These are phyloP conservation scores for Temnothorax unifasciatus DNA, from an alignment of 2,888 invertebrate genomes.

Conservation along the genomic window DNA sequence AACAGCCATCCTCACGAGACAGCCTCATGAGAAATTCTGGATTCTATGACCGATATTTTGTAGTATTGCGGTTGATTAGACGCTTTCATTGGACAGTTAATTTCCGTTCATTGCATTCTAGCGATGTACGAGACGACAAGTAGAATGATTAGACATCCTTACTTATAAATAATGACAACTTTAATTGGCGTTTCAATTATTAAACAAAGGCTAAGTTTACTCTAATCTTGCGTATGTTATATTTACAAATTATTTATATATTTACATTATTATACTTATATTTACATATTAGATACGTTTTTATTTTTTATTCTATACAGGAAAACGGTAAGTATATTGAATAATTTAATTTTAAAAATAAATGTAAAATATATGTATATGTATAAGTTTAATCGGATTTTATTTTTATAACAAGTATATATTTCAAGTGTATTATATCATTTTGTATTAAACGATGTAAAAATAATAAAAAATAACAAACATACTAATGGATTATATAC, in stretches of 20 bases:
- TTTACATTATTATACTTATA: not conserved
- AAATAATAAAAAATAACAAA: not conserved
- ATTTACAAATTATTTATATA: not conserved
- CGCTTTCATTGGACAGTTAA: slow-evolving; percentile 19
- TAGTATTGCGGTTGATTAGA: not conserved
- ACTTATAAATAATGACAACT: not conserved
- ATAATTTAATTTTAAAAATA: not conserved
- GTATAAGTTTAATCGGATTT: too few species aligned
- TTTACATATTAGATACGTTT: not conserved
- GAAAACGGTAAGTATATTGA: not conserved
- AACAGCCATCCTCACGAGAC: not conserved
- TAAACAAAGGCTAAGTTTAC: not conserved
- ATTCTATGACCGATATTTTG: not conserved
- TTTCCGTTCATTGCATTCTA: slow-evolving; percentile 9
- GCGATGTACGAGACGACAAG: slow-evolving; percentile 19
- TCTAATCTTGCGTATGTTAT: not conserved
- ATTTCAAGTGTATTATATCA: not conserved
- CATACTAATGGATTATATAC: not conserved
- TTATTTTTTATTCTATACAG: not conserved
- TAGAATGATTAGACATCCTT: not conserved
- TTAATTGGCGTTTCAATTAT: not conserved
- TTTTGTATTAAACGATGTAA: not conserved
- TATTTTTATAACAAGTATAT: too few species aligned
- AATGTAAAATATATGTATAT: not conserved
- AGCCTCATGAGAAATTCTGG: slow-evolving; percentile 13